Evolutionary conservation across 2,113 vertebrate species (phyloP), one percentile per base, ranked within the genome.

Genomic region (Aramus guarauna): DNA sequence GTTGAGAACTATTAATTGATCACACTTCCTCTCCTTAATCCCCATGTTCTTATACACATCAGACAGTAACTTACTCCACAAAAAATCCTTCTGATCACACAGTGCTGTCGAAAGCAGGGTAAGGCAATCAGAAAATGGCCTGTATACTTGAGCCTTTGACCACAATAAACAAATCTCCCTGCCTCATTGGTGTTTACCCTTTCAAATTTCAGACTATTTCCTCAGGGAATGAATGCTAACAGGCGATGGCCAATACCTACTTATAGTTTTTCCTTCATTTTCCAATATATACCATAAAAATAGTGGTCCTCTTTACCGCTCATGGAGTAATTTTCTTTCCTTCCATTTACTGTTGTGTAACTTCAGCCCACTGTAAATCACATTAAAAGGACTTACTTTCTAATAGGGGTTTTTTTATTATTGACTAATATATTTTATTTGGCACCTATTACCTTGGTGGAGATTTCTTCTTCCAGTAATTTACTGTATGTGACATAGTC

Each of bases 341-440:
- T 93, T 85, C 81, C 74, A 80, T 93, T 97, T 96, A 53, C 90
- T 66, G 26, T 81, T 93, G 69, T 85, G 87, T 85, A 92, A 76
- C 91, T 77, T 76, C 87, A 80, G 78, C 71, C 81, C 71, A 59
- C 71, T 84, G 92, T 95, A 97, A 97, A 97, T 97, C 95, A 97
- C 93, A 92, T 94, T 85, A 96, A 97, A 96, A 96, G 81, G 43
- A 41, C 75, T 92, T 59, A 55, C 81, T 95, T 93, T 92, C 92
- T 97, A 97, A 97, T 95, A 92, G 91, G n/a, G n/a, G n/a, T n/a
- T n/a, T n/a, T 74, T 95, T 92, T 95, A 95, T 96, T 96, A 96
- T 95, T 95, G 94, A 91, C 91, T 93, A 96, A 96, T 94, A 94
- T 73, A 93, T 97, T 96, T 97, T 74, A 95, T 94, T 88, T 88